Conservation (phyloP, 1,140 invertebrate genomes). For the Drosophila triauraria region DNA sequence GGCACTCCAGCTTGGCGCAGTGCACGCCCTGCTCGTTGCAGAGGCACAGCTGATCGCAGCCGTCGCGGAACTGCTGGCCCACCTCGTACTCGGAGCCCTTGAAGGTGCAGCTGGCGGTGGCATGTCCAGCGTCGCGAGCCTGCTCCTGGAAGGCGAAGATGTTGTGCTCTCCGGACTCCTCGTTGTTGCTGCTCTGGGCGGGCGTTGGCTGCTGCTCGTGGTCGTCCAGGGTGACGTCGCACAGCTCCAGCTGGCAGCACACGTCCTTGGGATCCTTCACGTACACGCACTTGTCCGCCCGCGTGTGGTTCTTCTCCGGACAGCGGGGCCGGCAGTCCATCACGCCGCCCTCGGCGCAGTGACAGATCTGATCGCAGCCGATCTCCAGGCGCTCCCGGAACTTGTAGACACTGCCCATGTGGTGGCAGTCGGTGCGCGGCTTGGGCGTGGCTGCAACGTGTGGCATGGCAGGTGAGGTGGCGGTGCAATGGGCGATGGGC, state of each 20-base stretch:
- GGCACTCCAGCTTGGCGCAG: conserved; percentile 93
- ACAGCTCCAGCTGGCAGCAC: conserved; percentile 93
- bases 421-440: conserved; percentile 88
- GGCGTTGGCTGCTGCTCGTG: conserved; percentile 86
- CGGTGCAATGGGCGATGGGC: conserved; percentile 34
- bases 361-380: conserved; percentile 91
- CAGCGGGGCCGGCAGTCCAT: conserved; percentile 82
- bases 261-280: conserved; percentile 91
- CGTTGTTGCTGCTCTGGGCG: conserved; percentile 57
- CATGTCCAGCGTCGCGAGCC: conserved; percentile 65
- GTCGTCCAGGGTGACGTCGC: conserved; percentile 91
- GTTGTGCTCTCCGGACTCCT: conserved; percentile 53
- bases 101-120: conserved; percentile 54
- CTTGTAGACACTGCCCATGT: conserved; percentile 90
- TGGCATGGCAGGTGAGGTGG: conserved; percentile 4
- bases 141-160: conserved; percentile 62
- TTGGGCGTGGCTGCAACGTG: conserved; percentile 59
- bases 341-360: conserved; percentile 89
- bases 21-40: conserved; percentile 89
- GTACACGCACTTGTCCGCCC: conserved; percentile 89
- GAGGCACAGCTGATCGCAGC: conserved; percentile 90
- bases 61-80: conserved; percentile 91
- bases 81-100: conserved; percentile 73
- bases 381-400: conserved; percentile 91
- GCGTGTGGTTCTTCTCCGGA: conserved; percentile 78